These are phyloP conservation scores for Catharus fuscescens DNA, from an alignment of 2,113 vertebrate species.

Conservation along the genomic window DNA sequence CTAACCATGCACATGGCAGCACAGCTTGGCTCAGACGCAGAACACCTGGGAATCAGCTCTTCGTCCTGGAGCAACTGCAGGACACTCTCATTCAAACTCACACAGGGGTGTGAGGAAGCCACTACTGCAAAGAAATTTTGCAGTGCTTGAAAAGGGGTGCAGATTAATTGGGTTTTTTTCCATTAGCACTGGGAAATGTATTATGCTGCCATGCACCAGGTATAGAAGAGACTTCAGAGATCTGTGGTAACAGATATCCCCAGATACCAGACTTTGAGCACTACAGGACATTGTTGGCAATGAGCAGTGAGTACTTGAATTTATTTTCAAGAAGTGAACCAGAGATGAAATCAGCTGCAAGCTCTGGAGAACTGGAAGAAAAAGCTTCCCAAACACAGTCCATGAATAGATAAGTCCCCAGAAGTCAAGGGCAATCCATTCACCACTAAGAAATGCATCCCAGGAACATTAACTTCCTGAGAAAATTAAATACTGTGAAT, in stretches of 20 bases:
- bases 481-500: background rate
- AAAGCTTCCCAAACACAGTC: background rate
- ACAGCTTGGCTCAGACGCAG: background rate
- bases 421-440: background rate
- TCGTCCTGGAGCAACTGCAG: background rate
- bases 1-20: rapidly evolving
- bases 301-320: background rate
- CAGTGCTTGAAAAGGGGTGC: background rate
- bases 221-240: background rate
- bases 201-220: background rate
- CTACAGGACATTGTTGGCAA: background rate
- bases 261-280: background rate
- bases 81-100: background rate
- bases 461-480: background rate
- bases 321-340: background rate
- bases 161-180: background rate
- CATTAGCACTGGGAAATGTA: background rate
- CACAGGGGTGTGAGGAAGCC: background rate
- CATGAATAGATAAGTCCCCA: background rate
- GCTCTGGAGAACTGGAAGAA: background rate
- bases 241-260: background rate
- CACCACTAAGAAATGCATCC: background rate
- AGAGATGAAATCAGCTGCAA: background rate
- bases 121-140: background rate
- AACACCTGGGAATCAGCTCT: background rate